Conservation (phyloP, 1,140 invertebrate genomes). For the Drosophila rhopaloa region DNA sequence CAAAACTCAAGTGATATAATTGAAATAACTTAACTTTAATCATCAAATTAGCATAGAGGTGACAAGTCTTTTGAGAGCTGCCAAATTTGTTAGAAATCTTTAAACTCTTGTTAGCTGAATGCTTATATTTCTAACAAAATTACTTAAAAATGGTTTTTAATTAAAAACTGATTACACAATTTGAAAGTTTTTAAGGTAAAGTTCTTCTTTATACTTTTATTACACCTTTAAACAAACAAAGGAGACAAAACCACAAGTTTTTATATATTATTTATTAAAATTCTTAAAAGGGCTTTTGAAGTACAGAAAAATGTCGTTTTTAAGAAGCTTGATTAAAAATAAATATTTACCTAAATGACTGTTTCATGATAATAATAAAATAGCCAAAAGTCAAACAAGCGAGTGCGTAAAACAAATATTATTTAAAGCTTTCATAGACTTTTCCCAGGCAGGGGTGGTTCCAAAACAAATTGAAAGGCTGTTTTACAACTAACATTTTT, state of each 20-base stretch:
- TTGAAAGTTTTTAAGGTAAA: too few relatives aligned
- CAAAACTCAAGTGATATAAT: neutral
- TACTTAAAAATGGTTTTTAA: too few relatives aligned
- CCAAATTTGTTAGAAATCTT: too few relatives aligned
- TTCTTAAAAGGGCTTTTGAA: neutral
- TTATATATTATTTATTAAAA: neutral
- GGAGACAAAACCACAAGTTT: too few relatives aligned
- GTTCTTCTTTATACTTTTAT: too few relatives aligned
- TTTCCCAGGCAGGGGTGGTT: neutral
- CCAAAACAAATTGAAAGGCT: neutral
- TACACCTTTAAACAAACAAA: too few relatives aligned
- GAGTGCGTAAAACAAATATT: conserved; percentile 11
- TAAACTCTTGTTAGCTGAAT: too few relatives aligned
- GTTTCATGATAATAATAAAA: conserved; percentile 4
- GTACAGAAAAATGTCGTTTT: neutral
- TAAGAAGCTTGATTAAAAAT: neutral
- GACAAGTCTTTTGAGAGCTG: neutral
- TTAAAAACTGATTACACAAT: too few relatives aligned
- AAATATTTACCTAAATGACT: neutral
- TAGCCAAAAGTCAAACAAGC: conserved; percentile 1
- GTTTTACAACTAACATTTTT: neutral
- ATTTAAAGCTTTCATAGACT: neutral
- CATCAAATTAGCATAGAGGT: neutral
- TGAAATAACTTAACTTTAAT: neutral
- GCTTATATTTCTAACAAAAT: too few relatives aligned